Evolutionary conservation across 2,888 invertebrate genomes (phyloP).

Genomic region (Phengaris arion): DNA sequence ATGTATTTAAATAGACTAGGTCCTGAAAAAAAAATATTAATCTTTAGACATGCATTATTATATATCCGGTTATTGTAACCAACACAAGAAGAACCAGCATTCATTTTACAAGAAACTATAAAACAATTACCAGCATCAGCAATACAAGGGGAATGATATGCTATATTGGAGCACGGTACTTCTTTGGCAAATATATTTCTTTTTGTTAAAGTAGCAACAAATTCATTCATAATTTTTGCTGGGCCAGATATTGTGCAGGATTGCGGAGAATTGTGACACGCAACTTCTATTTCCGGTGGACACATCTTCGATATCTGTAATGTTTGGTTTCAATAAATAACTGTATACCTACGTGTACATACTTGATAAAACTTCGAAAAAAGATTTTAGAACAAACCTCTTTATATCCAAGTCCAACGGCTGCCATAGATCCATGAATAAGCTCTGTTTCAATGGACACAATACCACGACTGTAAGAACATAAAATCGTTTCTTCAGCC

Average conservation of each 20-base stretch:
- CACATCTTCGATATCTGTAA: slow-evolving; percentile 53
- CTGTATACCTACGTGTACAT: no score
- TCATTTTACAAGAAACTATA: neutral
- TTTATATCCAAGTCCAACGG: slow-evolving; percentile 84
- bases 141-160: slow-evolving; percentile 93
- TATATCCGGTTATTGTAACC: no score
- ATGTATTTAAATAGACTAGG: slow-evolving; percentile 80
- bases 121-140: slow-evolving; percentile 75
- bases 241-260: slow-evolving; percentile 21
- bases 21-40: slow-evolving; percentile 38
- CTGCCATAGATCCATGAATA: slow-evolving; percentile 91
- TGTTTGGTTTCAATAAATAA: neutral
- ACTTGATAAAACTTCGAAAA: no score
- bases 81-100: neutral
- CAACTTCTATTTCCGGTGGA: slow-evolving; percentile 54
- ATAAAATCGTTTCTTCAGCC: slow-evolving; percentile 89
- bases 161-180: slow-evolving; percentile 86
- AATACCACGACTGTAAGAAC: slow-evolving; percentile 89
- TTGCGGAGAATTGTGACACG: slow-evolving; percentile 4
- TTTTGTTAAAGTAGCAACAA: slow-evolving; percentile 70
- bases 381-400: slow-evolving; percentile 52
- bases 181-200: slow-evolving; percentile 64
- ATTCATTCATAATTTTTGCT: slow-evolving; percentile 69
- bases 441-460: slow-evolving; percentile 85
- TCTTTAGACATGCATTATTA: no score